Evolutionary conservation across 2,113 vertebrate genomes (phyloP), one percentile per base, ranked within the genome.

Genomic region (Mugil cephalus): DNA sequence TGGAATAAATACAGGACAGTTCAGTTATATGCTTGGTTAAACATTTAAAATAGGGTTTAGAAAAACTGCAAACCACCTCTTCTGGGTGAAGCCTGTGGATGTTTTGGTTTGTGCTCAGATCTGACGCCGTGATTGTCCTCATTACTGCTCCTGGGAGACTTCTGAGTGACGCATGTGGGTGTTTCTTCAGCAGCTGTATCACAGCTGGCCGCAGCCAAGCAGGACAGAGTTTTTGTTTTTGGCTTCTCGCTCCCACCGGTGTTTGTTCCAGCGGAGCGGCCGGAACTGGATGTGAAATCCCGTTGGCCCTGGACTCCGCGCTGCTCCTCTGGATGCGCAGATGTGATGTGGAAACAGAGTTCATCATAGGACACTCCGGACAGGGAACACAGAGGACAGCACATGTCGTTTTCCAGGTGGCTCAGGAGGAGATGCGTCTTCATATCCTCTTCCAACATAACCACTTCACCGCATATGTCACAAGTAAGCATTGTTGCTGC

Each of bases 391-490:
- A 95, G 89, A 0, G 95, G 94, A 60, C 95, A 96, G 34, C 21
- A 15, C 66, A 88, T 50, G 58, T 88, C 86, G 38, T 82, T 88
- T 76, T 94, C 94, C 79, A 88, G 63, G 76, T 94, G 95, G 36
- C 76, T 82, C 12, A 93, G 72, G 2, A 93, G 78, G 17, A 92
- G 77, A 11, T 95, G 92, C 6, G 93, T 87, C 87, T 87, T 94
- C 93, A 90, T 90, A 55, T 93, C 95, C 18, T 89, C 74, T 63
- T 94, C 95, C 14, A 94, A 84, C 9, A 84, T 1, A 0, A 94
- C 72, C 51, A 91, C 92, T 81, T 94, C 92, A 8, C 94, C 93
- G 69, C 96, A 96, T 67, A 92, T 93, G 1, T 93, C 94, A 84
- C 96, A 96, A 14, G 90, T 91, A 51, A 93, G 69, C 96, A 95